Percentiles rank a stretch among this genome's conserved stretches.
phyloP scores from a whole-genome alignment of 1,140 invertebrate species.

The Teleopsis dalmanni region DNA sequence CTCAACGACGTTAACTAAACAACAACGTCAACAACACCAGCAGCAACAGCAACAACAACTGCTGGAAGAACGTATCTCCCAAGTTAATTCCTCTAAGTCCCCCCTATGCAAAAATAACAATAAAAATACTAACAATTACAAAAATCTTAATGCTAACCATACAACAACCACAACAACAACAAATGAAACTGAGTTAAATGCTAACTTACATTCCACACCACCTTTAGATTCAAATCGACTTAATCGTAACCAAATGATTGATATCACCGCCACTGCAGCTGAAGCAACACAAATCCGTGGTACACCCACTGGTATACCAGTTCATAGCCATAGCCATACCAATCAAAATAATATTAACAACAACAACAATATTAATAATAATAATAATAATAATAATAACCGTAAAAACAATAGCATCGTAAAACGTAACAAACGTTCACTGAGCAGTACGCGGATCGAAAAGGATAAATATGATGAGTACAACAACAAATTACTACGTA shows the following conservation, averaged over 20 bases:
- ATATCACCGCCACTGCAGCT: background rate
- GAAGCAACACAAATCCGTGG: background rate
- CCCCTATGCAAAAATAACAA: slow-evolving; percentile 4
- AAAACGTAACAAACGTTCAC: slow-evolving; percentile 38
- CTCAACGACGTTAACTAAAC: background rate
- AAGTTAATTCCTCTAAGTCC: slow-evolving; percentile 7
- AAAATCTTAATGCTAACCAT: slow-evolving; percentile 8
- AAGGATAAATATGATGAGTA: slow-evolving; percentile 42
- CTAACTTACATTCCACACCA: slow-evolving; percentile 16
- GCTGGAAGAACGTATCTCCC: slow-evolving; percentile 6
- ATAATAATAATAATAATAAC: no score
- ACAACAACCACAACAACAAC: slow-evolving; percentile 10
- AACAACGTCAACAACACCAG: slow-evolving; percentile 4
- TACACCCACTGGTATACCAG: slow-evolving; percentile 8
- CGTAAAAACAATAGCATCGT: slow-evolving; percentile 12
- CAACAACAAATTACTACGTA: slow-evolving; percentile 37
- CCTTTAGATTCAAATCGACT: slow-evolving; percentile 39
- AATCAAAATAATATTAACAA: slow-evolving; percentile 14
- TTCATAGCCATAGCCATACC: slow-evolving; percentile 1
- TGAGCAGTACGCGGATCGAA: slow-evolving; percentile 39
- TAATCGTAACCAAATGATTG: slow-evolving; percentile 15
- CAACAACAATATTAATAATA: no score
- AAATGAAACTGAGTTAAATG: slow-evolving; percentile 8
- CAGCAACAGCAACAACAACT: background rate
- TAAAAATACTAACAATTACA: slow-evolving; percentile 1